Conservation (phyloP, 2,888 invertebrate species). For the Philonicus albiceps region DNA sequence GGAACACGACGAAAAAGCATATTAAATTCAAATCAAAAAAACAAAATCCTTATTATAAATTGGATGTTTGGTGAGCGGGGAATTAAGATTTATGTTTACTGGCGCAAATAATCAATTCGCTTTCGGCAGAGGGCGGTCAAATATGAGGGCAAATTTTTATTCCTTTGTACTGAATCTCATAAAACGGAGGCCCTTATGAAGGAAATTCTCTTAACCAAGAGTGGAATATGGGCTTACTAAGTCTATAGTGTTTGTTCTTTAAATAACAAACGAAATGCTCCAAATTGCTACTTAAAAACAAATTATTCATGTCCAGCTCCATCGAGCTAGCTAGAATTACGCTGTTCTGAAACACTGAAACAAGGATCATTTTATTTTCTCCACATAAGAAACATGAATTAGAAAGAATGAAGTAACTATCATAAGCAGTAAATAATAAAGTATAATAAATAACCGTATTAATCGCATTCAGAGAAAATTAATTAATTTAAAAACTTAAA, state of each 20-base stretch:
- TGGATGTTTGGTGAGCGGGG: neutral
- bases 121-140: neutral
- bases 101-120: neutral
- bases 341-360: neutral
- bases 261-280: neutral
- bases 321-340: neutral
- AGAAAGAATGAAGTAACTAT: neutral
- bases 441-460: neutral
- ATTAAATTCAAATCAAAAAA: slow-evolving; percentile 23
- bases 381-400: neutral
- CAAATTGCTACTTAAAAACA: neutral
- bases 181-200: neutral
- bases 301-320: neutral
- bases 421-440: neutral
- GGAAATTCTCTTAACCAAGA: neutral
- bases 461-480: neutral
- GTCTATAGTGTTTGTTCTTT: neutral
- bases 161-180: neutral
- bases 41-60: neutral
- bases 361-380: neutral
- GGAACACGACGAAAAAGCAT: neutral
- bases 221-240: neutral
- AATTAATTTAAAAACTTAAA: too few relatives aligned
- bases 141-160: neutral
- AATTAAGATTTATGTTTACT: neutral